phyloP scores from a whole-genome alignment of 2,797 vertebrate genomes.

The Zalophus californianus region DNA sequence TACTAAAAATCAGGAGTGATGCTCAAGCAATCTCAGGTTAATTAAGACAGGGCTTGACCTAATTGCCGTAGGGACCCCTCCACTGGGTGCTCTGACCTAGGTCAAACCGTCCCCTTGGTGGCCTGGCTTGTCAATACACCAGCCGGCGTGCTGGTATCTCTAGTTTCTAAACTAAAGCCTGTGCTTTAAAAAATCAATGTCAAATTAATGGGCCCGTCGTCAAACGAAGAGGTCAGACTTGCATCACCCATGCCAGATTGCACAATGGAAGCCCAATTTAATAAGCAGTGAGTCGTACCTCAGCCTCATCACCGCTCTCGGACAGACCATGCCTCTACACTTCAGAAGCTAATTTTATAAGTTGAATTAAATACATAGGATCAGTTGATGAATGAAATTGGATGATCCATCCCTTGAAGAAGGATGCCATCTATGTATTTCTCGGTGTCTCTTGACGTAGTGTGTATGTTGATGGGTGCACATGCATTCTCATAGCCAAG shows the following conservation, averaged over 20 bases:
- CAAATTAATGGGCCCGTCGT: accelerated
- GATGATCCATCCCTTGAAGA: background rate
- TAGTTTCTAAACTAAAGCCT: background rate
- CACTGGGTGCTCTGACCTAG: conserved; percentile 35
- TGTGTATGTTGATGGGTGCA: accelerated
- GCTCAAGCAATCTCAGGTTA: conserved; percentile 66
- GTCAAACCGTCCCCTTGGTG: conserved; percentile 67
- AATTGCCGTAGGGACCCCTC: conserved; percentile 47
- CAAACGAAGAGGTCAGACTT: accelerated
- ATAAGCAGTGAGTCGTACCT: background rate
- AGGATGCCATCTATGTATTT: background rate
- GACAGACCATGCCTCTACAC: background rate
- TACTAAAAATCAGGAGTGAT: conserved; percentile 51
- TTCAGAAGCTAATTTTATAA: background rate
- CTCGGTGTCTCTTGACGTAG: background rate
- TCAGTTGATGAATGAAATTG: background rate
- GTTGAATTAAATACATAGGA: background rate
- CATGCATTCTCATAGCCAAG: background rate
- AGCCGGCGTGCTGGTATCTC: background rate
- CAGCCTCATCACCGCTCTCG: accelerated
- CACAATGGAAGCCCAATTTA: too few relatives aligned
- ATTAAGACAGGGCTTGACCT: conserved; percentile 73
- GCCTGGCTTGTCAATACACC: background rate
- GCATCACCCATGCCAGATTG: accelerated
- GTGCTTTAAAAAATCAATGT: background rate